Evolutionary conservation across 2,888 invertebrate genomes (phyloP), one percentile per base, ranked within the genome.

Genomic region (Cinara cedri): DNA sequence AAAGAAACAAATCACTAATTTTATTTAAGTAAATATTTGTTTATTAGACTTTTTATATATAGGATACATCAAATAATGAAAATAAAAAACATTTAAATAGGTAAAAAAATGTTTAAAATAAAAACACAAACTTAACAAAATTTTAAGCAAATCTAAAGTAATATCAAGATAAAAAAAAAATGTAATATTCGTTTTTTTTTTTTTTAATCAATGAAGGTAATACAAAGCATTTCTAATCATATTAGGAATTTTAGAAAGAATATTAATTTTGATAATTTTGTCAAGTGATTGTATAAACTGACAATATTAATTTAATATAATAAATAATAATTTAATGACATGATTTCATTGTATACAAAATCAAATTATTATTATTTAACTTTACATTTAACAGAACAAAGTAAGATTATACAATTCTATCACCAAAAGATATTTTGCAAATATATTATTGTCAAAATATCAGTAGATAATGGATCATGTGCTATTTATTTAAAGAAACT

Each of bases 81-180:
- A 46, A 72, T 54, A 46, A 72, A 60, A 63, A 51, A 60, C 46
- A 60, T 26, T 19, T 26, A 49, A 3, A 24, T 66, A 65, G n/a
- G 54, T 13, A 60, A 51, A 66, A 24, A 51, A 34, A 54, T 24
- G n/a, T 24, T 51, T 34, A 51, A 74, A 49, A 62, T 51, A 51
- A 74, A 74, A 74, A 74, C 74, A 74, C 63, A 74, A 74, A 74
- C 74, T 74, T 63, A 74, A 74, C 74, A 42, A 74, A 63, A 63
- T 19, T 51, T 11, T 51, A 63, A 26, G 51, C 16, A 42, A 49
- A 63, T 62, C 6, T 62, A 34, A 62, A 62, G 34, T 34, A 34
- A 26, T 60, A 62, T 71, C 57, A 70, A n/a, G 3, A 51, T 51
- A 16, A 51, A n/a, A n/a, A 51, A 4, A 19, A n/a, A 9, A 46